A percentile compares a stretch with the other conserved stretches of the same genome.
Evolutionary conservation across 2,797 vertebrate genomes (phyloP).

Genomic region (Nannoperca australis): DNA sequence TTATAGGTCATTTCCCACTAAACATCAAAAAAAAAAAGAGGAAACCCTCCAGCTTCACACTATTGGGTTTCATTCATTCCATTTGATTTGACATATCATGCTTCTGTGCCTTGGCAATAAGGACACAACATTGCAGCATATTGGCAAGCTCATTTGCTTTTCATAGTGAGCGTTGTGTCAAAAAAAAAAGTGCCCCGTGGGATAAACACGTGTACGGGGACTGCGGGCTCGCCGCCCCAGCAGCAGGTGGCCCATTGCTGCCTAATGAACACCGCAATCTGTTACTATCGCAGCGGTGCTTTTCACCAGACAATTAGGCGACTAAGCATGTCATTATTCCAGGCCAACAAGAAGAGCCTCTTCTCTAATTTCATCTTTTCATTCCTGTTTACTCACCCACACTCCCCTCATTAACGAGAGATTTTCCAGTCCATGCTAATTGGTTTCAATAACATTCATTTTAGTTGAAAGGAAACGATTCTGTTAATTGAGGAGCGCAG

Average conservation of each 20-base stretch:
- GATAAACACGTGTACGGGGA: constrained; percentile 94
- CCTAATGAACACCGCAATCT: constrained; percentile 99
- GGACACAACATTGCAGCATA: constrained; percentile 98
- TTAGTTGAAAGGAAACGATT: constrained; percentile 99
- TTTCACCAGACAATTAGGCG: constrained; percentile 99
- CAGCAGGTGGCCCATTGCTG: constrained; percentile 99
- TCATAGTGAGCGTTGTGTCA: constrained; percentile 95
- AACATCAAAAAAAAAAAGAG: constrained; percentile 57
- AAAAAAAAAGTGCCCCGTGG: constrained; percentile 90
- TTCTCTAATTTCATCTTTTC: constrained; percentile 99
- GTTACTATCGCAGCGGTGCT: constrained; percentile 94
- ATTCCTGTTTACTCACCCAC: constrained; percentile 99
- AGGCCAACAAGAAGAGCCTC: constrained; percentile 99
- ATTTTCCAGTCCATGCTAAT: constrained; percentile 99
- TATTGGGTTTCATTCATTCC: constrained; percentile 92
- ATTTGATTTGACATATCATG: constrained; percentile 95
- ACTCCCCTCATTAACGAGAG: constrained; percentile 99
- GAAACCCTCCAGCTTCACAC: constrained; percentile 78
- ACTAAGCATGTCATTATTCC: constrained; percentile 99
- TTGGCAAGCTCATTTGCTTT: constrained; percentile 99
- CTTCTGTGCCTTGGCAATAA: constrained; percentile 96
- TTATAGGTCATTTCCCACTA: constrained; percentile 74
- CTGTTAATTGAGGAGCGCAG: constrained; percentile 98
- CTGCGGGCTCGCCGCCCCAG: constrained; percentile 92
- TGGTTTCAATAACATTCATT: constrained; percentile 99